Evolutionary conservation across 2,113 vertebrate genomes (phyloP).

Genomic region (Tachysurus fulvidraco): DNA sequence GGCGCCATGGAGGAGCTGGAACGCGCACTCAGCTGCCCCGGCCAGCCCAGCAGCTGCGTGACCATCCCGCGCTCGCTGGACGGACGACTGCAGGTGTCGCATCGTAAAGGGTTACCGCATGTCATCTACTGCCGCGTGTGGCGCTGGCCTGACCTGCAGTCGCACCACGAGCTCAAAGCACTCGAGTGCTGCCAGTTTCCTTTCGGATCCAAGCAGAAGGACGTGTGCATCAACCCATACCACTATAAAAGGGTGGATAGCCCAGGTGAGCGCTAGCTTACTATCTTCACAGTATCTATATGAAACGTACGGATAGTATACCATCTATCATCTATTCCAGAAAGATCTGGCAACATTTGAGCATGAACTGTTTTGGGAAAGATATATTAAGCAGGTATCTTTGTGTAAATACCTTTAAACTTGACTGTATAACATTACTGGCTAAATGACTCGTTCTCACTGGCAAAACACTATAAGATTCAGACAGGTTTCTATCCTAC

Average conservation of each 20-base stretch:
- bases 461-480: too few species aligned
- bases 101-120: slow-evolving; percentile 91
- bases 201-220: slow-evolving; percentile 97
- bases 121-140: slow-evolving; percentile 96
- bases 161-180: slow-evolving; percentile 95
- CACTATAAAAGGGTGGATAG: slow-evolving; percentile 98
- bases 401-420: background rate
- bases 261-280: slow-evolving; percentile 78
- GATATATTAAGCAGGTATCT: background rate
- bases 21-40: slow-evolving; percentile 90
- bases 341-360: background rate
- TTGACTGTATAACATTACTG: too few species aligned
- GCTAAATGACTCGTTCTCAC: too few species aligned
- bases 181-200: slow-evolving; percentile 97
- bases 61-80: slow-evolving; percentile 96
- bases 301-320: background rate
- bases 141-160: slow-evolving; percentile 97
- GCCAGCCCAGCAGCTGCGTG: slow-evolving; percentile 94
- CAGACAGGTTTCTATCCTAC: background rate
- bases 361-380: background rate
- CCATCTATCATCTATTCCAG: background rate
- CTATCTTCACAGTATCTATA: background rate
- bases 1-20: slow-evolving; percentile 99
- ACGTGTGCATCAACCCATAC: slow-evolving; percentile 98
- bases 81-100: slow-evolving; percentile 91